Conservation (phyloP, 2,797 vertebrate species). For the Harpagifer antarcticus region DNA sequence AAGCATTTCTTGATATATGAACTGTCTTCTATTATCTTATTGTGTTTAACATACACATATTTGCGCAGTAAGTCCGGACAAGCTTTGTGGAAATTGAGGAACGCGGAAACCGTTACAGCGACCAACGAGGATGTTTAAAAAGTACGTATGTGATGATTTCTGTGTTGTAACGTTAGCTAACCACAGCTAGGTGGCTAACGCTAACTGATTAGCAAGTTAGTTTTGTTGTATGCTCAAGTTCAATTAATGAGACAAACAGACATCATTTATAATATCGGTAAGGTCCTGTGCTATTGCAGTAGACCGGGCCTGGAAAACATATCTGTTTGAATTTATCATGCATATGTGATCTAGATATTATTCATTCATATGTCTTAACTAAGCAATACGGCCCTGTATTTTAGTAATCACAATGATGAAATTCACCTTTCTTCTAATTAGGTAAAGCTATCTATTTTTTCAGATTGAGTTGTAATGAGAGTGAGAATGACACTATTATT, state of each 20-base stretch:
- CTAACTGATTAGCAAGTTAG: conserved; percentile 41
- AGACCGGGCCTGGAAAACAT: not conserved
- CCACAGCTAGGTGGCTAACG: conserved; percentile 49
- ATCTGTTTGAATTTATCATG: too few relatives aligned
- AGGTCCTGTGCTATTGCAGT: not conserved
- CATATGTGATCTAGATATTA: not conserved
- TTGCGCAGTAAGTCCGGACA: not conserved
- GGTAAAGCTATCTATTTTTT: not conserved
- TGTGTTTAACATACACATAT: not conserved
- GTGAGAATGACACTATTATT: not conserved
- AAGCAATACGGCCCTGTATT: not conserved
- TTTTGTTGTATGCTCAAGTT: conserved; percentile 1
- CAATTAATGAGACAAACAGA: not conserved
- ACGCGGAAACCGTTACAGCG: conserved; percentile 23
- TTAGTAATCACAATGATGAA: not conserved
- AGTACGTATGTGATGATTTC: conserved; percentile 74
- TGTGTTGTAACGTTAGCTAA: conserved; percentile 36
- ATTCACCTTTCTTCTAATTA: not conserved
- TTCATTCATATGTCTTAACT: not conserved
- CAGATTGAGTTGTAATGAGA: not conserved
- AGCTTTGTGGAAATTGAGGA: conserved; percentile 26
- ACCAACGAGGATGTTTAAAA: conserved; percentile 87
- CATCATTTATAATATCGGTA: rapidly evolving
- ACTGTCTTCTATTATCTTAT: conserved; percentile 12
- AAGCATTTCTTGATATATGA: conserved; percentile 32